Evolutionary conservation across 2,797 vertebrate species (phyloP), one percentile per base, ranked within the genome.

Genomic region (Buphagus erythrorhynchus): DNA sequence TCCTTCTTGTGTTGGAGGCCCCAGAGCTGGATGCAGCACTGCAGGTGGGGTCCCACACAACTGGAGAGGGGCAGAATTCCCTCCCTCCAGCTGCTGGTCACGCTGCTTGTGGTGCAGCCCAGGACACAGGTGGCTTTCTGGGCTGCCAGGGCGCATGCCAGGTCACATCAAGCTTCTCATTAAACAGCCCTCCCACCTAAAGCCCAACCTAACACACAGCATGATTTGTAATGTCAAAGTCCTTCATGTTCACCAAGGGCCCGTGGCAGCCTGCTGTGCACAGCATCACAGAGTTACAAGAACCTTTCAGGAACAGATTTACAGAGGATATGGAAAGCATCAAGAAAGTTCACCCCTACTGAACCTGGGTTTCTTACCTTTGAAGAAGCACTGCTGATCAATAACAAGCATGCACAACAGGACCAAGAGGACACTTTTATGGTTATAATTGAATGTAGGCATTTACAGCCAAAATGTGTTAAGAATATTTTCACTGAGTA

Each of bases 401-500:
- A 75, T 13, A 85, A 35, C 6, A 55, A 76, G 29, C 3, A 4
- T 52, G 55, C 18, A 11, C 36, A 91, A 57, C 48, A 46, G 45
- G 6, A 63, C 35, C 38, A 65, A 68, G 45, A 54, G 21, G 48
- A 74, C 28, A 13, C 16, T 79, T 90, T 74, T 72, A 87, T 31
- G 31, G 73, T 51, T 92, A 35, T 59, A 45, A 89, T 0, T 55
- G 24, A 94, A 86, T 28, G 22, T 17, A 62, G 26, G 13, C 8
- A 31, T 81, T 92, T 81, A 54, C 67, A 67, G 51, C 16, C 77
- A 84, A 94, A 93, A 86, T 16, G 43, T 16, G 28, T 16, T 84
- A 31, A 72, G 88, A 93, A 62, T 54, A 75, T 82, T 90, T 95
- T 81, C 79, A 83, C 15, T 35, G 67, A 93, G 76, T 65, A 71